Evolutionary conservation across 2,888 invertebrate genomes (phyloP).

Genomic region (Lucinisca nassula): DNA sequence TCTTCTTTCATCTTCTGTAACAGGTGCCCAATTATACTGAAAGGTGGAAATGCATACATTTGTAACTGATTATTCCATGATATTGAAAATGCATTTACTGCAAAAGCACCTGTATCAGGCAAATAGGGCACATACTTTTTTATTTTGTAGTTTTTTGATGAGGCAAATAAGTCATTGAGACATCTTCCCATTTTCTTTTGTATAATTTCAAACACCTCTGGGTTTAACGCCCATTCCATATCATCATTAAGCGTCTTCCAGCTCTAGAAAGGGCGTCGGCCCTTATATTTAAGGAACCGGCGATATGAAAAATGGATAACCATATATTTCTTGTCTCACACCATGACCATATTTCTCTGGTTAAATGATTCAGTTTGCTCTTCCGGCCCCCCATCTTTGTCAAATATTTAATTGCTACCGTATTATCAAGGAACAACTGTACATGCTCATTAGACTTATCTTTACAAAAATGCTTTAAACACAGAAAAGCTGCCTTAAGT

Average conservation of each 20-base stretch:
- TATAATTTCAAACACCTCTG: constrained; percentile 20
- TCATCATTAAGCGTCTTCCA: constrained; percentile 15
- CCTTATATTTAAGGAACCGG: constrained; percentile 32
- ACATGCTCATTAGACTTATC: too few species aligned
- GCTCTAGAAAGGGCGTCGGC: constrained; percentile 34
- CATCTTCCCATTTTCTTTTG: neutral
- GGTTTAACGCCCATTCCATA: constrained; percentile 37
- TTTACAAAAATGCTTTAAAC: too few species aligned
- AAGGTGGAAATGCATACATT: constrained; percentile 59
- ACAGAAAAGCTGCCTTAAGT: too few species aligned
- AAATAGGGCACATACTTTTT: constrained; percentile 27
- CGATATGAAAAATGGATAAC: constrained; percentile 36
- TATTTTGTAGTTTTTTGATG: constrained; percentile 34
- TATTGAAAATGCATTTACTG: constrained; percentile 58
- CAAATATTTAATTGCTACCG: too few species aligned
- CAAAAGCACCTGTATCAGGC: constrained; percentile 41
- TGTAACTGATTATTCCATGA: constrained; percentile 32
- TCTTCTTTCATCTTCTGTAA: constrained; percentile 51
- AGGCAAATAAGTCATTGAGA: constrained; percentile 54
- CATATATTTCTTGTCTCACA: constrained; percentile 45
- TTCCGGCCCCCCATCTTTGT: too few species aligned
- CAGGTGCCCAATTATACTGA: constrained; percentile 50
- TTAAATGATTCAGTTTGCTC: neutral
- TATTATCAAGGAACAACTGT: too few species aligned
- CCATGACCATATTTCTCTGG: constrained; percentile 36